Base-by-base conservation (phyloP, 2,797 vertebrate genomes). In the Darevskia nairensis region DNA sequence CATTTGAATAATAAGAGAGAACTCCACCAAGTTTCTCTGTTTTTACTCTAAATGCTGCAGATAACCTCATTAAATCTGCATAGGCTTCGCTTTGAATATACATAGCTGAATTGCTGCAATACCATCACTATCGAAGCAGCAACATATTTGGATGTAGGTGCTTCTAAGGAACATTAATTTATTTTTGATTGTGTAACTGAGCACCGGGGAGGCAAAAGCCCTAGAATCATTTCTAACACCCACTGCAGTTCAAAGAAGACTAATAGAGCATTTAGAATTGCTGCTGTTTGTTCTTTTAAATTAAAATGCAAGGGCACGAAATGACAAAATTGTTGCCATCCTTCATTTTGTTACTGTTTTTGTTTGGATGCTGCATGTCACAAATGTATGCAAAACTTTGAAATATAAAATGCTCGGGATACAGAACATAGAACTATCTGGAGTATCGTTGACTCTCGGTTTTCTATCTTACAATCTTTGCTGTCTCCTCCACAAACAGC, bases 181-280 rank as follows among this genome's bases (percentile, higher is more conserved):
- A 25, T 88, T 92, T 91, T 93, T 88, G 86, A 91, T 91, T 91
- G 6, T 91, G 46, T 86, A 93, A 74, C 17, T 32, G 29, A 80
- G 29, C 11, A 15, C n/a, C 80, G 75, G 32, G 32, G 72, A 21
- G 27, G 17, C 61, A 29, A 72, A 86, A 75, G 76, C 2, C 69
- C 61, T 59, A 4, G 69, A 64, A 13, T 25, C 32, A 80, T 35
- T 74, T 69, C 17, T 66, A 86, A 68, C 82, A 72, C 79, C 29
- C 3, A 0, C 10, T 17, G n/a, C 9, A 1, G 23, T 9, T 87
- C 83, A 81, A 80, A 87, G 75, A 50, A 61, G 59, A 61, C 39
- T 69, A 74, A 59, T 69, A 75, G 46, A 35, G 41, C 72, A 0
- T 88, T 21, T 71, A 59, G 71, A 82, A 1, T 68, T 79, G 25